Evolutionary conservation across 1,140 invertebrate genomes (phyloP).

Genomic region (Steinernema feltiae): DNA sequence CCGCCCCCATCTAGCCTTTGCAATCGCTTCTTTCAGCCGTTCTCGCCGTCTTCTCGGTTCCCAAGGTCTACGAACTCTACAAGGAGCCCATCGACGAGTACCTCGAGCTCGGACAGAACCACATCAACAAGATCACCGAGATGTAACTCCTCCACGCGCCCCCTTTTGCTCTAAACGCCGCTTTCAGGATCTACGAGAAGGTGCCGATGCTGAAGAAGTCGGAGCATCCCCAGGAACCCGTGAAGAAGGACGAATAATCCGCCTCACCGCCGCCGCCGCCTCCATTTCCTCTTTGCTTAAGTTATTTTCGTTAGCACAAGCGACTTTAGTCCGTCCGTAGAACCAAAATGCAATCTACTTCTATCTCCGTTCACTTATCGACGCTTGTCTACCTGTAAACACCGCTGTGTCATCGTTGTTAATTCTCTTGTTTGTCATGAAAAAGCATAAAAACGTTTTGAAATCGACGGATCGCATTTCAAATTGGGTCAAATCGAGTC

Average conservation of each 20-base stretch:
- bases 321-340: not conserved
- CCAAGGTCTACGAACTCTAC: constrained; percentile 95
- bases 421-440: no score
- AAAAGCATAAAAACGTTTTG: no score
- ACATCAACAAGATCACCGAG: constrained; percentile 73
- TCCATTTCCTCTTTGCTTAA: not conserved
- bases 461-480: no score
- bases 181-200: constrained; percentile 40
- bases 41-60: constrained; percentile 84
- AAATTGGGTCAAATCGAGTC: no score
- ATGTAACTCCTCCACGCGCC: constrained; percentile 39
- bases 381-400: not conserved
- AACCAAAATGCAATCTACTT: not conserved
- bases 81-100: constrained; percentile 91
- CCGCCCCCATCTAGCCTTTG: not conserved
- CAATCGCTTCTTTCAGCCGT: constrained; percentile 68
- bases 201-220: constrained; percentile 38
- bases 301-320: not conserved
- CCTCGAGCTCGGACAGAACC: constrained; percentile 75
- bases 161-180: not conserved
- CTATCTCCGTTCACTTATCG: not conserved
- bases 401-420: no score
- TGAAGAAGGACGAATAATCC: constrained; percentile 43
- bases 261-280: no score
- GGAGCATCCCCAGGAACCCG: constrained; percentile 10